These are phyloP conservation scores for Folsomia manolachei DNA, from an alignment of 2,888 invertebrate genomes.

Conservation along the genomic window DNA sequence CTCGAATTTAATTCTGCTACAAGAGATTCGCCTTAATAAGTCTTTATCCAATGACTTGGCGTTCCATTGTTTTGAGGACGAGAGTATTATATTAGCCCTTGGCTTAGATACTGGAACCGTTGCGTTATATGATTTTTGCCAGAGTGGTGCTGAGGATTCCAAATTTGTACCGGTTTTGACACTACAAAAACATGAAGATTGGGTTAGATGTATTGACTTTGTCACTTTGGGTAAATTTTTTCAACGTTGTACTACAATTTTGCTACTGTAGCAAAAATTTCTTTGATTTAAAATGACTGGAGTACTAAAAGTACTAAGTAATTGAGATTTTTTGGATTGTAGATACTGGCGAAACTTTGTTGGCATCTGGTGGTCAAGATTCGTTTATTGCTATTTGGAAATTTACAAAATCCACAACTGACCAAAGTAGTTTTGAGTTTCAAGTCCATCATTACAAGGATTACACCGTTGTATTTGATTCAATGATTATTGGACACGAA, in stretches of 20 bases:
- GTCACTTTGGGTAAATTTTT: slow-evolving; percentile 34
- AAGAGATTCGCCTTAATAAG: slow-evolving; percentile 39
- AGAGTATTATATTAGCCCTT: slow-evolving; percentile 31
- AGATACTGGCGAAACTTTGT: slow-evolving; percentile 40
- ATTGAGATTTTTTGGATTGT: neutral
- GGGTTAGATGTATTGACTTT: slow-evolving; percentile 48
- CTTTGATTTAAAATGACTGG: neutral
- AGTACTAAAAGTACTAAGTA: neutral
- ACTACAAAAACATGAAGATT: slow-evolving; percentile 49
- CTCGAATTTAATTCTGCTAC: neutral
- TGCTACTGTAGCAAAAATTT: neutral
- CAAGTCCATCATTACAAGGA: slow-evolving; percentile 43
- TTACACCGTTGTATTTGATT: slow-evolving; percentile 46
- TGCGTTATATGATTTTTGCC: slow-evolving; percentile 23
- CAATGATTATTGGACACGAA: slow-evolving; percentile 50
- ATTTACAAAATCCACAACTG: slow-evolving; percentile 32
- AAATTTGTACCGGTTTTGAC: slow-evolving; percentile 25
- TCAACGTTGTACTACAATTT: neutral
- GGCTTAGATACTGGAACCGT: slow-evolving; percentile 47
- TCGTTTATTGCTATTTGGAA: slow-evolving; percentile 48
- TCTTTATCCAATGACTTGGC: slow-evolving; percentile 42
- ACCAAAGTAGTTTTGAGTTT: slow-evolving; percentile 45
- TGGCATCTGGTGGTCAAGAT: slow-evolving; percentile 48
- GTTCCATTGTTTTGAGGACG: slow-evolving; percentile 35
- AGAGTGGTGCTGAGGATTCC: neutral